Conservation (phyloP, 1,140 invertebrate species). For the Cepaea nemoralis region DNA sequence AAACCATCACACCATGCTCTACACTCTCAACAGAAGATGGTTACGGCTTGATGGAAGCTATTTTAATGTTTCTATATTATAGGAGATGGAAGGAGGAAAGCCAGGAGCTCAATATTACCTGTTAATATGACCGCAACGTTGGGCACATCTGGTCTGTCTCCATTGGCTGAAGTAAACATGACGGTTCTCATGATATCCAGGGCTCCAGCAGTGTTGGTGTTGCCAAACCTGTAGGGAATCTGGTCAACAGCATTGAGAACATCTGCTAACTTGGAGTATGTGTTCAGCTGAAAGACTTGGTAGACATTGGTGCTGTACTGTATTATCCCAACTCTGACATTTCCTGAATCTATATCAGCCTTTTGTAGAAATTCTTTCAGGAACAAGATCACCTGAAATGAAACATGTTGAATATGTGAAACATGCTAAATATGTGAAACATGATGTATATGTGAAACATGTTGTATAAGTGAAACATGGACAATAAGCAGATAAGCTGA, state of each 20-base stretch:
- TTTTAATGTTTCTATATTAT: too few relatives aligned
- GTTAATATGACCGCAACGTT: constrained; percentile 52
- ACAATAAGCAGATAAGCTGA: too few relatives aligned
- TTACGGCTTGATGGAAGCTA: background rate
- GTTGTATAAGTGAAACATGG: too few relatives aligned
- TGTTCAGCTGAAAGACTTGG: constrained; percentile 55
- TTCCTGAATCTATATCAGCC: constrained; percentile 58
- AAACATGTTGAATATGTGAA: too few relatives aligned
- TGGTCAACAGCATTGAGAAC: constrained; percentile 49
- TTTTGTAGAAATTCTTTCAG: constrained; percentile 48
- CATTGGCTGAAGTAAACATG: constrained; percentile 50
- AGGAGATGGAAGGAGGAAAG: too few relatives aligned
- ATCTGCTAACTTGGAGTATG: constrained; percentile 45
- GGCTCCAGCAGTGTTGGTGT: constrained; percentile 60
- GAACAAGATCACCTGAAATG: constrained; percentile 47
- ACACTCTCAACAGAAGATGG: too few relatives aligned
- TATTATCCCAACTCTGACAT: constrained; percentile 57
- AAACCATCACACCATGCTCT: too few relatives aligned
- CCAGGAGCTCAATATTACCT: constrained; percentile 43
- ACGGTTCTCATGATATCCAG: constrained; percentile 45
- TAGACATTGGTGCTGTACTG: constrained; percentile 48
- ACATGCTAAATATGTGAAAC: too few relatives aligned
- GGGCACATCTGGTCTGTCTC: constrained; percentile 47
- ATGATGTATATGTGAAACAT: too few relatives aligned
- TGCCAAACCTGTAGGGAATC: constrained; percentile 53